Base-by-base conservation (phyloP, 2,888 invertebrate genomes). In the Melanophora roralis region DNA sequence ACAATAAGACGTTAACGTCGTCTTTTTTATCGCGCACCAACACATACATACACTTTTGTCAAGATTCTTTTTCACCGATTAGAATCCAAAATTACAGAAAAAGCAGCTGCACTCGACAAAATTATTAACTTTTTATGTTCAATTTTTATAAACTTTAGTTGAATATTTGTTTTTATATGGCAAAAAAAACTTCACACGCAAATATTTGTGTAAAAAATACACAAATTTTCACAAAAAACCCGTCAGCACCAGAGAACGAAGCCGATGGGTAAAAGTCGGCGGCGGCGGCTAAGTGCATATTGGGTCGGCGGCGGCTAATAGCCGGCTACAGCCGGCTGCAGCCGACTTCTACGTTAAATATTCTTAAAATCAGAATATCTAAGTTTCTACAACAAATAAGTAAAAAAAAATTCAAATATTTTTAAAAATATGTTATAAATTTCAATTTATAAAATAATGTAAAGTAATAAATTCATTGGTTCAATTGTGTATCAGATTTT, bases 1-100 rank as follows among this genome's bases (percentile, higher is more conserved):
- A 64, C 62, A 62, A 62, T n/a, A n/a, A n/a, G 45, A 76, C 62
- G 57, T 65, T 71, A 51, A 71, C 77, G 71, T 43, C 65, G 71
- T 51, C 65, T 19, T 11, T 47, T 49, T 59, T 34, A 21, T 47
- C 36, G 68, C 57, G 47, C 55, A 57, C 36, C 6, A 6, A 27
- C 27, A 27, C 27, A 47, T 68, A 68, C 45, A 68, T 68, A 68
- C 45, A 68, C 57, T 68, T 36, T 8, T 23, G 21, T 12, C 40
- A 47, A 67, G 14, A 40, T 6, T 27, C 6, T 6, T 27, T 27
- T 27, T 27, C 27, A 47, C 59, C 32, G 36, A 62, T 49, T 16
- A 34, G 53, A 51, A 1, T 45, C 16, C 16, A 23, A 62, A 43
- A 34, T 51, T 53, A 32, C 8, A 9, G 12, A 8, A 32, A 27